phyloP scores from a whole-genome alignment of 2,797 vertebrate species.

The Clarias laeviceps region DNA sequence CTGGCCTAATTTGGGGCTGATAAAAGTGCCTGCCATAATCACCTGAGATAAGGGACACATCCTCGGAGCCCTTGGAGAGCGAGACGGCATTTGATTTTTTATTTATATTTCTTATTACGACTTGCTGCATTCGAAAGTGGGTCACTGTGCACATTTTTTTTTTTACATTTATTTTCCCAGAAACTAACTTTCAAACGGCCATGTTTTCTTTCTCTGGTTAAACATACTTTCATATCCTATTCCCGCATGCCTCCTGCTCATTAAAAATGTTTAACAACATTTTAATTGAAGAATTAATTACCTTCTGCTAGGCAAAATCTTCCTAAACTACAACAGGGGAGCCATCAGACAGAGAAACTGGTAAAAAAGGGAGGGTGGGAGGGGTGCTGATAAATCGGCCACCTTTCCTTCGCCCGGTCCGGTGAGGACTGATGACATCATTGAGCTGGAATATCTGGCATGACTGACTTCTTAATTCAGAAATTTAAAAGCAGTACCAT shows the following conservation, averaged over 20 bases:
- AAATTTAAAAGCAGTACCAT: neutral
- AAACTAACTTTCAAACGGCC: constrained; percentile 75
- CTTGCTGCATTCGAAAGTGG: constrained; percentile 71
- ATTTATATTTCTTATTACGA: constrained; percentile 71
- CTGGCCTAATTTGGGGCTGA: constrained; percentile 77
- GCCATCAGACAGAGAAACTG: constrained; percentile 67
- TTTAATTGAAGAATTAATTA: constrained; percentile 90
- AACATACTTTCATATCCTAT: constrained; percentile 80
- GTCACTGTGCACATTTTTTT: constrained; percentile 71
- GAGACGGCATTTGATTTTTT: constrained; percentile 72
- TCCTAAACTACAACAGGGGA: constrained; percentile 82
- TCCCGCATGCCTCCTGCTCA: constrained; percentile 81
- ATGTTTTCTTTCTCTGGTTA: constrained; percentile 78
- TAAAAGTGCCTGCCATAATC: constrained; percentile 67
- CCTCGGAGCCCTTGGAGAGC: constrained; percentile 69
- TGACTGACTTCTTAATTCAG: constrained; percentile 16
- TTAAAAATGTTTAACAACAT: constrained; percentile 90
- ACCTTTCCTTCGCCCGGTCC: constrained; percentile 18
- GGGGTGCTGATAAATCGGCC: constrained; percentile 31
- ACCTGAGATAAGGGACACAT: constrained; percentile 82
- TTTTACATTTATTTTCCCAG: constrained; percentile 35
- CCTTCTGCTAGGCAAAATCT: constrained; percentile 81
- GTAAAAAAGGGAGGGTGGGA: neutral
- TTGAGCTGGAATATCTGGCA: constrained; percentile 33
- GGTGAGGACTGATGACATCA: constrained; percentile 70